These are phyloP conservation scores for Megaceryle alcyon DNA, from an alignment of 2,797 vertebrate genomes.

Conservation along the genomic window DNA sequence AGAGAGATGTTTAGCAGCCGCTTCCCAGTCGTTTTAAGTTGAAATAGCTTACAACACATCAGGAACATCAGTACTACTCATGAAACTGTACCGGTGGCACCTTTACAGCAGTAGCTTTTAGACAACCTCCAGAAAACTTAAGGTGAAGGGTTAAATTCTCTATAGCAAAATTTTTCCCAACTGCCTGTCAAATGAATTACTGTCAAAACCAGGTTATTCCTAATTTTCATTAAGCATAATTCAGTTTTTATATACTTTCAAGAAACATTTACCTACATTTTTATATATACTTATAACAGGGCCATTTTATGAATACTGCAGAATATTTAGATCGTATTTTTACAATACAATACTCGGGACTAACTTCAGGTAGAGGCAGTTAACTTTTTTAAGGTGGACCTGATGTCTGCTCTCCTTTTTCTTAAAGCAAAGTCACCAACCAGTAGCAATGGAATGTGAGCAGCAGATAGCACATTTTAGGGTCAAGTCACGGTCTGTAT, in stretches of 20 bases:
- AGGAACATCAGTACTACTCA: background rate
- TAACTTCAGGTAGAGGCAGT: background rate
- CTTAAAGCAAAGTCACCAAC: background rate
- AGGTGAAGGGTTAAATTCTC: background rate
- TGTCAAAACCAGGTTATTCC: background rate
- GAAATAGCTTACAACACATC: background rate
- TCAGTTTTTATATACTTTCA: background rate
- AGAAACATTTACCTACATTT: background rate
- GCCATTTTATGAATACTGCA: accelerated
- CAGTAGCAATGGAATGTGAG: background rate
- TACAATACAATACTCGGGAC: background rate
- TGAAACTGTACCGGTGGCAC: background rate
- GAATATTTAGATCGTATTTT: background rate
- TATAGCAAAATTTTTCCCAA: background rate
- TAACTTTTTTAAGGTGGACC: background rate
- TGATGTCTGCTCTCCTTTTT: background rate
- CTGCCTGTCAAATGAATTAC: background rate
- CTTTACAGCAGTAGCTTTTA: background rate
- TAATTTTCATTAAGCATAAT: background rate
- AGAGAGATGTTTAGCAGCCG: background rate
- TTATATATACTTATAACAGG: background rate
- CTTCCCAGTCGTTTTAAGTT: background rate
- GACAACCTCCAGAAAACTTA: background rate
- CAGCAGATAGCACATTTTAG: background rate
- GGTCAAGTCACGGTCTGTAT: background rate